Evolutionary conservation across 92 coral and sea anemone genomes (phyloP), one percentile per base, ranked within the genome.

Genomic region (Pocillopora grandis): DNA sequence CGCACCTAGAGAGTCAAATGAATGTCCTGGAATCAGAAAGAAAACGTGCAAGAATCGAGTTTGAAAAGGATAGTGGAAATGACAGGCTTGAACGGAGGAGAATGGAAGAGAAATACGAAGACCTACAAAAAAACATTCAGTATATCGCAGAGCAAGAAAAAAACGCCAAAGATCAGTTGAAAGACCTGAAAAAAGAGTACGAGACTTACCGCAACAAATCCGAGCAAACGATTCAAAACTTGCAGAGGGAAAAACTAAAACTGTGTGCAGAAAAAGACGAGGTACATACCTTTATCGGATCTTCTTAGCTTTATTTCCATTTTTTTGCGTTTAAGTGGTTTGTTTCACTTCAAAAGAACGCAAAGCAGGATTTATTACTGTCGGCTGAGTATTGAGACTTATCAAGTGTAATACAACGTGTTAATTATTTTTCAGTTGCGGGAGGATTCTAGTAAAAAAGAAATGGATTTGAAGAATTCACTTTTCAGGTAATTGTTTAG

Each of bases 71-170:
- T 31, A 35, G 80, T 13, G 90, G 93, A 33, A 85, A 71, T 13
- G 93, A 88, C 18, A 91, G 85, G 80, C 83, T 83, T 21, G 88
- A 82, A 49, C 81, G 90, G 23, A 62, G 85, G 23, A 84, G 94
- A 70, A 85, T 89, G 76, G 90, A 88, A 49, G 96, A 96, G 70
- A 89, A 91, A 52, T 77, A 90, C 71, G 92, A 91, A 8, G 98
- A 96, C 69, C 79, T 96, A 42, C 90, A 89, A 63, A 90, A 95
- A 77, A 95, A 88, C 62, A 92, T 94, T 66, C 87, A 92, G 78
- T 96, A 95, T 77, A 90, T 95, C 65, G 91, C 95, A 63, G 94
- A 92, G 49, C 95, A 96, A 84, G 98, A 96, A 76, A 96, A 92
- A 74, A 87, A 73, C 82, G 96, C 94, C 13, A 92, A 95, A 78